Evolutionary conservation across 2,888 invertebrate species (phyloP).

Genomic region (Morpho deidamia): DNA sequence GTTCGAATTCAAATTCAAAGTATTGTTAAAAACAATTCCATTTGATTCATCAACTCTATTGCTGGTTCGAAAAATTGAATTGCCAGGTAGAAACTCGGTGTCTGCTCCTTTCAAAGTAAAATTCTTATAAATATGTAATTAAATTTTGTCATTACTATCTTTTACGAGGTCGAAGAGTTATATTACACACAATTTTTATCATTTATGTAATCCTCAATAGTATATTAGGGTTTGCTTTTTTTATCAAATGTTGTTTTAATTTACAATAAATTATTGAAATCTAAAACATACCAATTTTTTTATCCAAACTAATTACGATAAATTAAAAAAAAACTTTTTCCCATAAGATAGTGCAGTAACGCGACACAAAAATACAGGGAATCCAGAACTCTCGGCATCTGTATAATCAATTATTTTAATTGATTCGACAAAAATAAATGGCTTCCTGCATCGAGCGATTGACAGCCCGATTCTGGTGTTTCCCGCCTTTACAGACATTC

Average conservation of each 20-base stretch:
- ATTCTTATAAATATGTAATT: no score
- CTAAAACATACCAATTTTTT: background rate
- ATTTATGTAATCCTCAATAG: background rate
- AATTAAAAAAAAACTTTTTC: background rate
- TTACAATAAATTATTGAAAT: background rate
- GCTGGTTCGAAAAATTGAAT: no score
- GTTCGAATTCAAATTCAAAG: no score
- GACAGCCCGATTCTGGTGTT: slow-evolving; percentile 58
- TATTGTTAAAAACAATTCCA: no score
- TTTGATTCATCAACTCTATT: no score
- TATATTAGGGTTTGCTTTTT: no score
- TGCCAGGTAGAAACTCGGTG: no score
- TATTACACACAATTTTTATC: no score
- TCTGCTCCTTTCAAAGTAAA: no score
- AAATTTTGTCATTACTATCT: no score
- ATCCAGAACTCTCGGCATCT: slow-evolving; percentile 39
- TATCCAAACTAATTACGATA: background rate
- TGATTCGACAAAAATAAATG: slow-evolving; percentile 69
- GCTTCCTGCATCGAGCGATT: slow-evolving; percentile 57
- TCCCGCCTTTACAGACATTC: slow-evolving; percentile 41
- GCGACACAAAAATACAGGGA: slow-evolving; percentile 24
- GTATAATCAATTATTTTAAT: slow-evolving; percentile 74
- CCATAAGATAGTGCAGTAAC: slow-evolving; percentile 5
- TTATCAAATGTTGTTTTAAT: background rate
- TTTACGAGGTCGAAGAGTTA: no score